Base-by-base conservation (phyloP, 2,113 vertebrate species). In the Telmatochromis sp. region DNA sequence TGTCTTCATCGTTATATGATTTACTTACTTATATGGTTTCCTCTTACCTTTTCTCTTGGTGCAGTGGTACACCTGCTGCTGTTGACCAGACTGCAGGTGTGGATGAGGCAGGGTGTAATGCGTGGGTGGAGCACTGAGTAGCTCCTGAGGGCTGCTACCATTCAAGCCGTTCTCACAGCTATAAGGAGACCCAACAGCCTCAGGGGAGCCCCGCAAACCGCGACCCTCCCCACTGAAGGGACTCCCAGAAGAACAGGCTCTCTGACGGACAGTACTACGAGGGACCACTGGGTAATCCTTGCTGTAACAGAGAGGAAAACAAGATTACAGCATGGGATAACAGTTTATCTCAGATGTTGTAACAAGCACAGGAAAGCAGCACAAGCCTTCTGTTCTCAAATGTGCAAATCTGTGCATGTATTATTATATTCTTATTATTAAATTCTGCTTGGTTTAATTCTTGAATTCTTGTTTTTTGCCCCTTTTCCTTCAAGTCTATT, bases 281-380 rank as follows among this genome's bases (percentile, higher is more conserved):
- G 98, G 98, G 19, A 99, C 97, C 84, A 98, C 98, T 0, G 98
- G 98, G 86, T 98, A 99, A 92, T 99, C 98, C 93, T 99, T 99
- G 88, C 98, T 98, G 87, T 53, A 83, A 89, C n/a, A 33, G 19
- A 80, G 6, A 84, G 57, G 9, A 55, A 23, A 63, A 21, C 7
- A 84, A 28, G 19, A 15, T 83, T 54, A 82, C n/a, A 75, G 37
- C 47, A 83, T 26, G 23, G 26, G 57, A 31, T 40, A 78, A 80
- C n/a, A 6, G 58, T 73, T 73, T 63, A 11, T 45, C 70, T 70
- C 14, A 19, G 23, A 60, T 54, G 28, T 21, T 42, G 23, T 55
- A 49, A 6, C 21, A 49, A 40, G 45, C 23, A 53, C 35, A 68
- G 45, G 19, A 83, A 42, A 26, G 12, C 47, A 14, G 15, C 42